Base-by-base conservation (phyloP, 2,888 invertebrate species). In the Lasius fuliginosus region DNA sequence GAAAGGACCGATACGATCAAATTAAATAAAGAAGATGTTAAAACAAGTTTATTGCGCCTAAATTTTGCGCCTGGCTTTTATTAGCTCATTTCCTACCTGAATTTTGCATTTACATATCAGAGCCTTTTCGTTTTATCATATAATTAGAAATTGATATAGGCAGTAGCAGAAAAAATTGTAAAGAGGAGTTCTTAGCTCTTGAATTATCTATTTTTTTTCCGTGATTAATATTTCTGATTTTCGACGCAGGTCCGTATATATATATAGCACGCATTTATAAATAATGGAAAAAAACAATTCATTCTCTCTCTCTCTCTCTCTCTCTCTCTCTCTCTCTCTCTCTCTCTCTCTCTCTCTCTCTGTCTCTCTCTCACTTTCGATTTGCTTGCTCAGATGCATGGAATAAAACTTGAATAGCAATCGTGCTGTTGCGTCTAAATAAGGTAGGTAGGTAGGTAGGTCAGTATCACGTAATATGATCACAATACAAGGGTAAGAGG, bases 401-500 rank as follows among this genome's bases (percentile, higher is more conserved):
- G 18, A 46, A 23, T 67, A 83, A 67, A 83, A 68, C 40, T 77
- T 60, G 46, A 46, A 36, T 58, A 60, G 46, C 64, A 67, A 67
- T 56, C 27, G 18, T 60, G 30, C 30, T 42, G 27, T 15, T 49
- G 36, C 67, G 53, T 60, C 83, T 64, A 74, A 79, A 42, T 53
- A 53, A 69, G 42, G 6, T 49, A 18, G 49, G 1, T 49, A 23
- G 79, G 23, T 23, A 23, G 23, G 71, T 27, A 53, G 71, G 84
- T 84, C 86, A 86, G 84, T 87, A 84, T 84, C 67, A 83, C 60
- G 71, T 36, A 81, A 60, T 49, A 74, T 53, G 69, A 18, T 67
- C 67, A 77, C 74, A 85, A 86, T 64, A 79, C 82, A 85, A 84
- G 79, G 67, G 30, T 42, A 84, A 77, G 74, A 81, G 82, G 82